phyloP scores from a whole-genome alignment of 2,797 vertebrate genomes.

The Coregonus ussuriensis region DNA sequence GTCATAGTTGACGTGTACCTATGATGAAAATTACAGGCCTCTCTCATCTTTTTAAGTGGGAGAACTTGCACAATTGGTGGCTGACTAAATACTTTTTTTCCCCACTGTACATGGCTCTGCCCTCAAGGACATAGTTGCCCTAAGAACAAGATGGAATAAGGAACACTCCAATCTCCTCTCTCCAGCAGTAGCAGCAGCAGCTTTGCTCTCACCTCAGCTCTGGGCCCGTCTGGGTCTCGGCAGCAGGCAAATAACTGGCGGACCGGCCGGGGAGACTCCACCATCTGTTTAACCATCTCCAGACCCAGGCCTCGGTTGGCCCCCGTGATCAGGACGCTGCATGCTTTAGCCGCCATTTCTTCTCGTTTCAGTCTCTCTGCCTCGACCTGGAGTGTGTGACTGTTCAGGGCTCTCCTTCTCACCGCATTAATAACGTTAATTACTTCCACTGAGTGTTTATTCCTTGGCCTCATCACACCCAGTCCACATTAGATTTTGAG shows the following conservation, averaged over 20 bases:
- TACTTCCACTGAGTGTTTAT: background rate
- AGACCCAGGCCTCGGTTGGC: slow-evolving; percentile 70
- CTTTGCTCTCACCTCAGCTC: slow-evolving; percentile 53
- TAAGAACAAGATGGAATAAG: no score
- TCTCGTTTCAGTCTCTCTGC: no score
- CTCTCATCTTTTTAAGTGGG: no score
- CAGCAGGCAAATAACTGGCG: slow-evolving; percentile 62
- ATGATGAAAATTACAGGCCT: no score
- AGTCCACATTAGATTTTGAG: background rate
- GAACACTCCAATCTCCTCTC: no score
- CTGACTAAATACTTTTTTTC: no score
- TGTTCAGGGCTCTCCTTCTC: background rate
- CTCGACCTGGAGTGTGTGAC: background rate
- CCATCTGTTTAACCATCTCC: slow-evolving; percentile 60
- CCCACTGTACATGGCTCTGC: no score
- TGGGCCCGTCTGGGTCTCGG: slow-evolving; percentile 58
- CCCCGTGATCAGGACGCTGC: slow-evolving; percentile 66
- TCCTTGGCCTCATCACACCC: background rate
- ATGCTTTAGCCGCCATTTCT: slow-evolving; percentile 31
- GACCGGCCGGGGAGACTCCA: slow-evolving; percentile 21
- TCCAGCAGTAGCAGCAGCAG: background rate
- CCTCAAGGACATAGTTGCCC: no score
- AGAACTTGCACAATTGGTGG: no score
- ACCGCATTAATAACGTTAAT: background rate
- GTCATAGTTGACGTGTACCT: no score